Conservation (phyloP, 2,113 vertebrate genomes). For the Dasyurus viverrinus region DNA sequence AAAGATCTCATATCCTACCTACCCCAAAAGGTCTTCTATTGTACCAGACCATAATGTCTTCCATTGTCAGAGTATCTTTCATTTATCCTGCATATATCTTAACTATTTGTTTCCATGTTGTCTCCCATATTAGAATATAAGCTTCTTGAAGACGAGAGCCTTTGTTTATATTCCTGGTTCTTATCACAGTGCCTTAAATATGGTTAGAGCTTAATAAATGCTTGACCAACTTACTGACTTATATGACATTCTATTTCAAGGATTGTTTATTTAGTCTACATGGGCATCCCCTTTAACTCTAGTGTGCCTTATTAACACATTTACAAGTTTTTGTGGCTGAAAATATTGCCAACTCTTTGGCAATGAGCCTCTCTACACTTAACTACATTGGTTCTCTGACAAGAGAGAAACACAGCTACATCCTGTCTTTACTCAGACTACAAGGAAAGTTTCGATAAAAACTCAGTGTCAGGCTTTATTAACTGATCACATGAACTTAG, state of each 20-base stretch:
- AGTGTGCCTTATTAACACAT: not conserved
- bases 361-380: not conserved
- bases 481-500: not conserved
- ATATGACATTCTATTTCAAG: not conserved
- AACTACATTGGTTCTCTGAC: not conserved
- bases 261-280: not conserved
- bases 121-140: not conserved
- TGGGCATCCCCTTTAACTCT: not conserved
- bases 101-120: not conserved
- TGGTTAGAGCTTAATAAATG: not conserved
- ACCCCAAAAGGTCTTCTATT: not conserved
- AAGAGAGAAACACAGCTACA: not conserved
- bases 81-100: not conserved
- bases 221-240: not conserved
- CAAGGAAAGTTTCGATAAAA: not conserved
- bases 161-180: not conserved
- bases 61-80: not conserved
- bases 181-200: not conserved
- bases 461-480: not conserved
- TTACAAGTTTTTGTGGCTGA: not conserved
- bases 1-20: not conserved
- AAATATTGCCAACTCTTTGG: not conserved
- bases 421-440: not conserved
- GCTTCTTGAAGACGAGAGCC: no score
- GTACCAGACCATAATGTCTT: not conserved